These are phyloP conservation scores for Phocoena phocoena DNA, from an alignment of 2,113 vertebrate species.

Conservation along the genomic window DNA sequence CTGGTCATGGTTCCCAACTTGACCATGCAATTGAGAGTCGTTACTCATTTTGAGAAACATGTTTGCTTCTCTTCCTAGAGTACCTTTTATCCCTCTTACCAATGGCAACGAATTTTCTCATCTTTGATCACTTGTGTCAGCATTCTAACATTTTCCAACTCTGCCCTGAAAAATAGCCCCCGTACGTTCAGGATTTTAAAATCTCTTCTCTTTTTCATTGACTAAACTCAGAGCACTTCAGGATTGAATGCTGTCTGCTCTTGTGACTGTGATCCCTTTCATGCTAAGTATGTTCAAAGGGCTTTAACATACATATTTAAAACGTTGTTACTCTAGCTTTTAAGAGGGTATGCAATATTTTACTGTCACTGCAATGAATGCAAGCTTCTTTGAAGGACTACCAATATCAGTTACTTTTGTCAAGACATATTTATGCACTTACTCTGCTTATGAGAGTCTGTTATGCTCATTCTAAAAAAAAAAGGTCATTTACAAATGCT, in stretches of 20 bases:
- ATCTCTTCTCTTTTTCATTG: background rate
- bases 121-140: background rate
- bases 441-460: background rate
- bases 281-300: background rate
- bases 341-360: constrained; percentile 10
- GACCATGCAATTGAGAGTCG: background rate
- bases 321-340: constrained; percentile 41
- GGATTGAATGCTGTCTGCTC: background rate
- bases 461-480: constrained; percentile 41
- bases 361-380: constrained; percentile 34
- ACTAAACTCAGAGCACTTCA: background rate
- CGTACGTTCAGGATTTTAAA: background rate
- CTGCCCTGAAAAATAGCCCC: background rate
- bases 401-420: constrained; percentile 32
- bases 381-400: constrained; percentile 27
- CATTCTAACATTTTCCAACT: background rate
- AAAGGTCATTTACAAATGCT: background rate
- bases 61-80: background rate
- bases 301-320: constrained; percentile 46
- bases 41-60: background rate
- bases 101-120: background rate
- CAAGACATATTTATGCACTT: constrained; percentile 27
- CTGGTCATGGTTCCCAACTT: background rate
- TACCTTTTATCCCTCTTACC: background rate
- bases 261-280: background rate